Percentiles rank a stretch among this genome's conserved stretches.
Evolutionary conservation across 2,797 vertebrate genomes (phyloP).

Genomic region (Scyliorhinus canicula): DNA sequence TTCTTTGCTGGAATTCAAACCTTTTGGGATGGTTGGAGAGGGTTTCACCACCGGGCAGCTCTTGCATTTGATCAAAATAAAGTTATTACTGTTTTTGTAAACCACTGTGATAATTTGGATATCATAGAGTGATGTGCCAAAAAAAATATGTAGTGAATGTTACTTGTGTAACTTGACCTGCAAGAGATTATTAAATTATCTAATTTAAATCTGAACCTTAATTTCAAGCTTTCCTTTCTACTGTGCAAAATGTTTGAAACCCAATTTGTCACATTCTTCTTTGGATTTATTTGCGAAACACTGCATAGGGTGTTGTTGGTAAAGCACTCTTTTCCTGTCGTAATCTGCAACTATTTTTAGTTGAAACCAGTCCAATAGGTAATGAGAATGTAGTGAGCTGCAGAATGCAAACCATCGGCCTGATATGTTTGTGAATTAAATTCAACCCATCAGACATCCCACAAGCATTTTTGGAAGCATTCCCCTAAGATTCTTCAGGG

Average conservation of each 20-base stretch:
- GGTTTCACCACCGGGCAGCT: not conserved
- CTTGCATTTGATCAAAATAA: not conserved
- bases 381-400: not conserved
- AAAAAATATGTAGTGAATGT: not conserved
- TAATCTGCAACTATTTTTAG: not conserved
- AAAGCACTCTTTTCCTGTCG: not conserved
- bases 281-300: not conserved
- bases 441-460: not conserved
- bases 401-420: not conserved
- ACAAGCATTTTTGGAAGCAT: conserved; percentile 50
- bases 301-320: not conserved
- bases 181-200: not conserved
- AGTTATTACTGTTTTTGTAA: not conserved
- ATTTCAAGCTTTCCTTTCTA: not conserved
- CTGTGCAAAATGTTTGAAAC: not conserved
- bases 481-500: conserved; percentile 45
- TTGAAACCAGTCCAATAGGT: not conserved
- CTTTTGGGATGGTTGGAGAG: not conserved
- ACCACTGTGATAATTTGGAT: not conserved
- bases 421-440: not conserved
- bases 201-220: not conserved
- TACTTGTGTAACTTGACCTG: not conserved
- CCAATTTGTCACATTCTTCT: not conserved
- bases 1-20: not conserved
- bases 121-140: not conserved